Evolutionary conservation across 2,797 vertebrate genomes (phyloP).

Genomic region (Oreonectes daqikongensis): DNA sequence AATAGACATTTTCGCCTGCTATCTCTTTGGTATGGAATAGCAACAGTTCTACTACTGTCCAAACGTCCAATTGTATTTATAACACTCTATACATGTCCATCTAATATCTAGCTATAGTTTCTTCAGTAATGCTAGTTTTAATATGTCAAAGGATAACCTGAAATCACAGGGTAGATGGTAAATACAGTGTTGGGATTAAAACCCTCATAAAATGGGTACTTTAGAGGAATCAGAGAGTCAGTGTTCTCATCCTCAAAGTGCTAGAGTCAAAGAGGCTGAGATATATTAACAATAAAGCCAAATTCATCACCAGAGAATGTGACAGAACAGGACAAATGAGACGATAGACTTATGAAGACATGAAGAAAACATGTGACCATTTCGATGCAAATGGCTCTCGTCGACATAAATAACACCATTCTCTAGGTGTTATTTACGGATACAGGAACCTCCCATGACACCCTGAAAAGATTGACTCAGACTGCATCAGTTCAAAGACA

Average conservation of each 20-base stretch:
- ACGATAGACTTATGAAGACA: conserved; percentile 46
- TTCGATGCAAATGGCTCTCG: conserved; percentile 42
- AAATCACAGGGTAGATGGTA: conserved; percentile 5
- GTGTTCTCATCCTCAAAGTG: not conserved
- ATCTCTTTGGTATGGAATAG: too few relatives aligned
- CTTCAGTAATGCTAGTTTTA: conserved; percentile 20
- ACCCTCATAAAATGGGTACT: conserved; percentile 15
- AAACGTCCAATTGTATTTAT: too few relatives aligned
- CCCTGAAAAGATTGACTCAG: conserved; percentile 39
- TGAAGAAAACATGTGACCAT: conserved; percentile 38
- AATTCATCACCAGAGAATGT: conserved; percentile 71
- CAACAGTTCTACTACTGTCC: too few relatives aligned
- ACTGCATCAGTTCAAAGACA: conserved; percentile 39
- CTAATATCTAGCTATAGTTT: too few relatives aligned
- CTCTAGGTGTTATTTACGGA: conserved; percentile 54
- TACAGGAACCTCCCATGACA: conserved; percentile 67
- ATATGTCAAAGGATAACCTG: not conserved
- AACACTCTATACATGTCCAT: too few relatives aligned
- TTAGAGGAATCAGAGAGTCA: conserved; percentile 22
- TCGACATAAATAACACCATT: conserved; percentile 42
- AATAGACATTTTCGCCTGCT: too few relatives aligned
- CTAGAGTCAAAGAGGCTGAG: conserved; percentile 18
- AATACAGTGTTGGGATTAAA: conserved; percentile 32
- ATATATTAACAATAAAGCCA: conserved; percentile 29
- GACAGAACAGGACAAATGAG: conserved; percentile 64